Base-by-base conservation (phyloP, 2,797 vertebrate genomes). In the Enteromius viviparus region DNA sequence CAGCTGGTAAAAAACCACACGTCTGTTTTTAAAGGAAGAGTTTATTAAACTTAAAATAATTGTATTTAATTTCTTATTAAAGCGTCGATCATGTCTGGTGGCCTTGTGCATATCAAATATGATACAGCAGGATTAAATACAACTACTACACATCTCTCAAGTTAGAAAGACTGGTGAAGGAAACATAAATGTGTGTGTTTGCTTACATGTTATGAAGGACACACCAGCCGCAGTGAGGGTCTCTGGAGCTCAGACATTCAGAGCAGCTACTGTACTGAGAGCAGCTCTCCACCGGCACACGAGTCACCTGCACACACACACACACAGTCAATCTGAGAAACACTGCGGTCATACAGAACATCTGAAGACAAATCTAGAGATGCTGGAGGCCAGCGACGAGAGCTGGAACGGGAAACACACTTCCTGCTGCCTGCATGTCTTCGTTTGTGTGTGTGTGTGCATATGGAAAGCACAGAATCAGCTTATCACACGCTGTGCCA, bases 201-300 rank as follows among this genome's bases (percentile, higher is more conserved):
- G 96, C 98, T 98, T 90, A 99, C 97, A 96, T 84, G 76, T 97
- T 99, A 89, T 99, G 97, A 26, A 99, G 96, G 88, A 99, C 96
- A 90, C 98, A 99, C 98, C 98, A 99, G 89, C 98, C 98, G 0
- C 98, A 99, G 92, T 99, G 98, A 85, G 98, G 98, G 89, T 99
- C 98, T 90, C 95, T 94, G 81, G 98, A 99, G 87, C 97, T 97
- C 90, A 99, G 91, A 89, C 98, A 99, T 83, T 96, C 93, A 26
- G 94, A 96, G 1, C 98, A 99, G 68, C 95, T 97, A 53, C 93
- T 91, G 21, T 99, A 98, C 93, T 99, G 98, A 89, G 97, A 96
- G 0, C 98, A 99, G 92, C 96, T 98, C 92, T 99, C 98, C 89
- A 99, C 97, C 0, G 98, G 97, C 85, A 99, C 97, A 66, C 95